Conservation (phyloP, 2,888 invertebrate genomes). For the Agrypnus murinus region DNA sequence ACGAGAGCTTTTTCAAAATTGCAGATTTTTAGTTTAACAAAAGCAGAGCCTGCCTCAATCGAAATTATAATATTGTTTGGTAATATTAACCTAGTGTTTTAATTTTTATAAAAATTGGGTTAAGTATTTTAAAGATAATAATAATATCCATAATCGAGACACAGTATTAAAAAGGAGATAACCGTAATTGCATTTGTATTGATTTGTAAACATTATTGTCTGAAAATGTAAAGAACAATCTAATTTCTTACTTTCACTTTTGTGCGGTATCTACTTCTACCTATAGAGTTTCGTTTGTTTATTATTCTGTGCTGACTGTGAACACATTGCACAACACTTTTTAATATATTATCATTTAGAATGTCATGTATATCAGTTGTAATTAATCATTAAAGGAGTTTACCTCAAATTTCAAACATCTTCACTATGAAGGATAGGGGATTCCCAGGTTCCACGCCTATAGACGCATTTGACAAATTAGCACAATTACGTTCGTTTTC, state of each 20-base stretch:
- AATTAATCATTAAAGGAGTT: no score
- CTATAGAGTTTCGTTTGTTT: constrained; percentile 1
- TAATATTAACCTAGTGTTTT: background rate
- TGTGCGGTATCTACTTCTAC: constrained; percentile 7
- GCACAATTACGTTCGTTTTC: no score
- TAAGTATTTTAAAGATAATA: constrained; percentile 7
- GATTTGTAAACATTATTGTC: background rate
- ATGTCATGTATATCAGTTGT: no score
- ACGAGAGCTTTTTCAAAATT: background rate
- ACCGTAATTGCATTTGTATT: constrained; percentile 1
- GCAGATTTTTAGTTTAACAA: background rate
- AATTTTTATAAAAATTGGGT: constrained; percentile 1
- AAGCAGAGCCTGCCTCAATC: background rate
- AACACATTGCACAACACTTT: constrained; percentile 17
- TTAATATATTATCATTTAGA: constrained; percentile 18
- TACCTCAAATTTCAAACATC: no score
- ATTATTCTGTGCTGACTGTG: background rate
- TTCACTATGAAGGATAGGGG: no score
- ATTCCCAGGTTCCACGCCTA: no score
- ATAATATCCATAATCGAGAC: background rate
- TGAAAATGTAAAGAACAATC: background rate
- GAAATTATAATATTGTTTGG: background rate
- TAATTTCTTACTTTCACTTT: constrained; percentile 24
- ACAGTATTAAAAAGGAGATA: background rate
- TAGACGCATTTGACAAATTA: no score